Evolutionary conservation across 2,888 invertebrate genomes (phyloP).

Genomic region (Pyrocoelia pectoralis): DNA sequence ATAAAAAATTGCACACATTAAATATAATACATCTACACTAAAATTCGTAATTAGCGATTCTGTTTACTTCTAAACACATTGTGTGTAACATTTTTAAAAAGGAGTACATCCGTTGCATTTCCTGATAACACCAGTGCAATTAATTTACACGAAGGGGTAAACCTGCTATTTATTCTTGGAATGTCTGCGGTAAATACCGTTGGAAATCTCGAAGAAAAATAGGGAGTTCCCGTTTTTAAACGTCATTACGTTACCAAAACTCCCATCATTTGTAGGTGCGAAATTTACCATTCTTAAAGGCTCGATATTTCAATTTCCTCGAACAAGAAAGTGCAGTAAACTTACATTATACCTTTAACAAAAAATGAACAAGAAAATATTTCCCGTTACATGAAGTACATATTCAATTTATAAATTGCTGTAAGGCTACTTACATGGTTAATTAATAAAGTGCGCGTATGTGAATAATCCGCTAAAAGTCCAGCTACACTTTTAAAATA

Average conservation of each 20-base stretch:
- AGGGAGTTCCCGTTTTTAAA: slow-evolving; percentile 20
- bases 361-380: no score
- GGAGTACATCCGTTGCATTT: slow-evolving; percentile 26
- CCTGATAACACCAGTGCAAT: slow-evolving; percentile 26
- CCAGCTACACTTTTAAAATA: not conserved
- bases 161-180: slow-evolving; percentile 31
- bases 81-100: slow-evolving; percentile 27
- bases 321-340: no score
- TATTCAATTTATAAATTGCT: not conserved
- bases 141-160: slow-evolving; percentile 32
- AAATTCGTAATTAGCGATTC: no score
- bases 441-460: slow-evolving; percentile 1
- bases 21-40: no score
- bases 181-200: slow-evolving; percentile 26
- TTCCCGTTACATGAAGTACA: not conserved
- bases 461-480: slow-evolving; percentile 1
- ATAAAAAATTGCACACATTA: no score
- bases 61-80: no score
- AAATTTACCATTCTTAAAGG: no score
- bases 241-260: slow-evolving; percentile 21
- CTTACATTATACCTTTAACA: no score
- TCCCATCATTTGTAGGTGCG: no score
- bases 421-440: not conserved
- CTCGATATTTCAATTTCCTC: no score
- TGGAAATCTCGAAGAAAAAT: slow-evolving; percentile 18